phyloP scores from a whole-genome alignment of 2,113 vertebrate genomes.

The Pelecanoides urinatrix region DNA sequence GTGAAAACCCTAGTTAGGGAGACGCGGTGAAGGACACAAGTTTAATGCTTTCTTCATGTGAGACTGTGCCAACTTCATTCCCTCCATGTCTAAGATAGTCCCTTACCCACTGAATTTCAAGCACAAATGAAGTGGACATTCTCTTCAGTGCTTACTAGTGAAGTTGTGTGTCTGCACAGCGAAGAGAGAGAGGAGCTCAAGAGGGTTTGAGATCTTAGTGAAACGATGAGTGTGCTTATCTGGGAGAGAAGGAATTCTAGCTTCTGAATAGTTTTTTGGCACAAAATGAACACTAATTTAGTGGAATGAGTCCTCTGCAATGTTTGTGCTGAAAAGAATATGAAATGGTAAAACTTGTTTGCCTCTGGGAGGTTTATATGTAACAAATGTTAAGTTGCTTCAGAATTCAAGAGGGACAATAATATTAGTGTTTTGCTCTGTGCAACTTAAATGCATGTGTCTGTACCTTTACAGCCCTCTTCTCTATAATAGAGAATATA shows the following conservation, averaged over 20 bases:
- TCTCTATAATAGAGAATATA: background rate
- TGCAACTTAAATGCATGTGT: fast-evolving
- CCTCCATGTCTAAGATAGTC: background rate
- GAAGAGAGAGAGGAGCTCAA: background rate
- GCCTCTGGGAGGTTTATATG: background rate
- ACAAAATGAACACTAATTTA: background rate
- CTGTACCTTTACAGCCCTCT: background rate
- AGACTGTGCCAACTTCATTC: background rate
- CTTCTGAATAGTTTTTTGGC: background rate
- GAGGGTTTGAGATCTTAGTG: background rate
- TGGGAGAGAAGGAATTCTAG: background rate
- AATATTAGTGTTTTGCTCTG: background rate
- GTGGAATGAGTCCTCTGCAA: background rate
- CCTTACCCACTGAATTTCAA: background rate
- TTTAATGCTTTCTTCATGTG: background rate
- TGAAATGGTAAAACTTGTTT: background rate
- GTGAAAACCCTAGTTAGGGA: background rate
- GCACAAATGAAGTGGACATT: fast-evolving
- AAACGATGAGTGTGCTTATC: background rate
- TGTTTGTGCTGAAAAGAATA: background rate
- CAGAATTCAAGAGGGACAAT: background rate
- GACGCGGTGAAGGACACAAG: background rate
- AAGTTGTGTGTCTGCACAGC: background rate
- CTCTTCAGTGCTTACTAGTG: background rate
- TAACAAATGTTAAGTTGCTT: background rate